These are phyloP conservation scores for Argopecten irradians DNA, from an alignment of 1,140 invertebrate genomes.

Conservation along the genomic window DNA sequence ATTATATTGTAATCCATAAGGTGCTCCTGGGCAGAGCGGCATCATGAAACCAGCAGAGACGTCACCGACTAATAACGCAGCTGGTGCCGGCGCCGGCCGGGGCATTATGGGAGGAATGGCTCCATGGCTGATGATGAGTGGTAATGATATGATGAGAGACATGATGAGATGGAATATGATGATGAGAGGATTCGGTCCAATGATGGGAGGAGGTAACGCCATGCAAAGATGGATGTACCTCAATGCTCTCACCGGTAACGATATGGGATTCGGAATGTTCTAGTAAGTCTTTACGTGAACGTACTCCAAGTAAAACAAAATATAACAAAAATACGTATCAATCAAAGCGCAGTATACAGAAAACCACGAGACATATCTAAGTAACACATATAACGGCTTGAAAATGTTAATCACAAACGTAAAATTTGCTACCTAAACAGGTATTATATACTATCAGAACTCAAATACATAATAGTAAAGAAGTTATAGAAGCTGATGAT, in stretches of 20 bases:
- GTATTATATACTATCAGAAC: too few relatives aligned
- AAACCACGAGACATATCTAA: too few relatives aligned
- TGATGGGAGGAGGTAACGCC: not conserved
- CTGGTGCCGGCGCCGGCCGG: not conserved
- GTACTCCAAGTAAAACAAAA: too few relatives aligned
- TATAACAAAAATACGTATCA: too few relatives aligned
- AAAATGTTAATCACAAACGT: too few relatives aligned
- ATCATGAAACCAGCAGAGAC: not conserved
- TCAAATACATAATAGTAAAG: too few relatives aligned
- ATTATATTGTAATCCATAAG: not conserved
- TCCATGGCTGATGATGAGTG: not conserved
- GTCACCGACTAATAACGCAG: not conserved
- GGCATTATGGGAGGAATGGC: not conserved
- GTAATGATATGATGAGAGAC: not conserved
- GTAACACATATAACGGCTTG: too few relatives aligned
- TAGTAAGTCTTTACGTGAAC: too few relatives aligned
- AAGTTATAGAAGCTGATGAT: too few relatives aligned
- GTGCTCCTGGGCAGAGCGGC: not conserved
- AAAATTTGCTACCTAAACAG: too few relatives aligned
- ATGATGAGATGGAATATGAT: constrained; percentile 14
- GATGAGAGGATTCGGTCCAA: not conserved
- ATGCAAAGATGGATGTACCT: not conserved
- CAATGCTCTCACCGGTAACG: not conserved
- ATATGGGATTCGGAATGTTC: constrained; percentile 17
- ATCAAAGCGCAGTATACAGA: too few relatives aligned